Base-by-base conservation (phyloP, 1,140 invertebrate genomes). In the Macrobrachium nipponense region DNA sequence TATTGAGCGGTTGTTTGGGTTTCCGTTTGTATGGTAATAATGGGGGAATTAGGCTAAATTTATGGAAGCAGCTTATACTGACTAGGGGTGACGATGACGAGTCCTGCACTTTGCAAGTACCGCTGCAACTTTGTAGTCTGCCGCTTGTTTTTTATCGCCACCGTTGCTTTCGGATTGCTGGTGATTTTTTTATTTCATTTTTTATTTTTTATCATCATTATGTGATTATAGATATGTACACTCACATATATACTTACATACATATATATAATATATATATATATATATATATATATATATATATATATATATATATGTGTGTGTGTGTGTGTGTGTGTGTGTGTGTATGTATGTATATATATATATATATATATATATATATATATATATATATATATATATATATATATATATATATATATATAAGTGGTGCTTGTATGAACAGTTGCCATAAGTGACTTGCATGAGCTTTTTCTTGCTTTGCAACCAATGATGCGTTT, bases 341-440 rank as follows among this genome's bases (percentile, higher is more conserved):
- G 0, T n/a, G 15, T 70, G 23, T 70, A 70, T 70, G 8, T 27
- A 66, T 66, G 12, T 66, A 66, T 66, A 66, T 66, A 66, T 27
- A 66, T 66, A 66, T 66, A 27, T 66, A 66, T 66, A 66, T 66
- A 66, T 66, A 66, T 66, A 27, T 27, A 66, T 66, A 66, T 66
- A 66, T 66, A 66, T 66, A 66, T 27, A 66, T 66, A 66, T 66
- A 27, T 66, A 66, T 66, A 66, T 66, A 66, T 66, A 66, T 66
- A 66, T 66, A 66, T 66, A 66, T 66, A 66, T 58, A 77, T 58
- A 77, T 77, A 58, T 58, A 77, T 77, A n/a, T n/a, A n/a, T n/a
- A n/a, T n/a, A n/a, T n/a, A 51, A 44, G 20, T 76, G 44, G 27
- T 36, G 27, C 27, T 36, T 36, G 27, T 36, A 36, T 36, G 27